Evolutionary conservation across 2,113 vertebrate genomes (phyloP), one percentile per base, ranked within the genome.

Genomic region (Hemibagrus wyckioides): DNA sequence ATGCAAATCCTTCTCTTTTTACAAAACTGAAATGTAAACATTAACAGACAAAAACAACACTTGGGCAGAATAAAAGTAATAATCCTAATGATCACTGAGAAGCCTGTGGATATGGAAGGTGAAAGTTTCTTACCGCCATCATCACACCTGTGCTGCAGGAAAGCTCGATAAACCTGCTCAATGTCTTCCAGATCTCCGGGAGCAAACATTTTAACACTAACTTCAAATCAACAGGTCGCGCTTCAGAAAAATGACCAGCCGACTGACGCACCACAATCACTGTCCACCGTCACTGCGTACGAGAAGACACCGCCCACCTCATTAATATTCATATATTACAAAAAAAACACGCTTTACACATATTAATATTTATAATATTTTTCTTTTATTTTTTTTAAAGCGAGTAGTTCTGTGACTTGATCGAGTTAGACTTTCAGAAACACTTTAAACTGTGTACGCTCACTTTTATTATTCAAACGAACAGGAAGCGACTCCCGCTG

Each of bases 111-210:
- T 76, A 56, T 21, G 33, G 28, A 56, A 77, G 17, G 9, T 5
- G 36, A 61, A 44, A 44, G 10, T 82, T 73, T 83, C 91, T 94
- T 90, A 94, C 94, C 94, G 0, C 21, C 84, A 77, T 96, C 96
- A 92, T 93, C 92, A 87, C 96, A 96, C 54, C 7, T 33, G 21
- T 5, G 33, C 30, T 97, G 97, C 89, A 97, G 93, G 85, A 98
- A 91, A 1, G 96, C 95, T 92, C 94, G 97, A 87, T 98, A 94
- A 86, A 98, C 94, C 91, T 97, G 97, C 0, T 96, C 96, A 83
- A 97, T 95, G 88, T 98, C 96, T 94, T 93, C 48, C 0, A 92
- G 86, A 30, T 88, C 92, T 0, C 33, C 41, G 1, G 84, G 80
- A 4, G 88, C 48, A 36, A 93, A 92, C 95, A 94, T 94, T 80